These are phyloP conservation scores for Standfussiana lucernea DNA, from an alignment of 2,888 invertebrate species.

Conservation along the genomic window DNA sequence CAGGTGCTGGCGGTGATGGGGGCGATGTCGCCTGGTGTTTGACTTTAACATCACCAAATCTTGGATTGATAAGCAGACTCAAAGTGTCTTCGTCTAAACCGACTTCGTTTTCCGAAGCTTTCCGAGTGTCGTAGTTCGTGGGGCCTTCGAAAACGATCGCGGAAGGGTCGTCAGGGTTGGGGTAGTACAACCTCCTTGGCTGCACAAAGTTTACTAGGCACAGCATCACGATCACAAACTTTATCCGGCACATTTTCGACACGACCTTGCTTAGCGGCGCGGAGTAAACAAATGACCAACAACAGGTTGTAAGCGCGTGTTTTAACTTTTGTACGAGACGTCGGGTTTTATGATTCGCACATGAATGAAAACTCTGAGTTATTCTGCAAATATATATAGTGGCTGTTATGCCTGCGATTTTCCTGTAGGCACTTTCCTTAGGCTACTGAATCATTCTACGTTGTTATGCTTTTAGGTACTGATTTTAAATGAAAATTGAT, in stretches of 20 bases:
- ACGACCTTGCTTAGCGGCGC: conserved; percentile 63
- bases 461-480: background rate
- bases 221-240: conserved; percentile 55
- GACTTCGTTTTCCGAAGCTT: conserved; percentile 66
- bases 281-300: conserved; percentile 65
- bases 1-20: background rate
- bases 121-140: conserved; percentile 74
- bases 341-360: conserved; percentile 42
- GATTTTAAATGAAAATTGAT: background rate
- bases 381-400: conserved; percentile 65
- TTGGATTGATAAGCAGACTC: conserved; percentile 63
- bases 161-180: conserved; percentile 71
- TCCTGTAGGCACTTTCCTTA: conserved; percentile 41
- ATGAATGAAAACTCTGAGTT: conserved; percentile 58
- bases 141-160: conserved; percentile 81
- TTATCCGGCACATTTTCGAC: conserved; percentile 58
- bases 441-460: conserved; percentile 41
- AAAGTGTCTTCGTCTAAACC: conserved; percentile 66
- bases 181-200: conserved; percentile 70
- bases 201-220: conserved; percentile 59
- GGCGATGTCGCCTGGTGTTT: background rate
- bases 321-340: conserved; percentile 36
- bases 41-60: conserved; percentile 60
- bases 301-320: conserved; percentile 56
- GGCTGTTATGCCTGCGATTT: conserved; percentile 28